Conservation (phyloP, 2,113 vertebrate genomes). For the Saccopteryx bilineata region DNA sequence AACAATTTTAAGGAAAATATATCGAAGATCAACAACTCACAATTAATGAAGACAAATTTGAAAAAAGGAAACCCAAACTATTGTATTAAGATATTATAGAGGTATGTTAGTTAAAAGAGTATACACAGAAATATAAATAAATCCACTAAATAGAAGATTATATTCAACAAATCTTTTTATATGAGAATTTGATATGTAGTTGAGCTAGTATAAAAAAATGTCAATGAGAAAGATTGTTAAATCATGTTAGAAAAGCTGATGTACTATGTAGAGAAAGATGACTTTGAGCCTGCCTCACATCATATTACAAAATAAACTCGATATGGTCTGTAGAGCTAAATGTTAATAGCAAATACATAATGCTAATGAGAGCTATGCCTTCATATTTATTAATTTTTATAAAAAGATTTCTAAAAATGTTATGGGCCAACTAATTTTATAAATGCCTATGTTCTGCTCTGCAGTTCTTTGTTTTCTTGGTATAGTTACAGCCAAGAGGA, state of each 20-base stretch:
- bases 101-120: not conserved
- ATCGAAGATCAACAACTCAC: not conserved
- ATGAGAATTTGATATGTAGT: not conserved
- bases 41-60: not conserved
- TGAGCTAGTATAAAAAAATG: not conserved
- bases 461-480: not conserved
- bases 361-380: not conserved
- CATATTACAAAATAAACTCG: constrained; percentile 15
- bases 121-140: not conserved
- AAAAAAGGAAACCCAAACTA: not conserved
- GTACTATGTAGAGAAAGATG: not conserved
- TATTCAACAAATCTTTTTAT: not conserved
- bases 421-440: not conserved
- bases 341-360: not conserved
- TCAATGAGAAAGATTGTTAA: constrained; percentile 10
- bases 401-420: not conserved
- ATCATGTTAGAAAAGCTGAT: not conserved
- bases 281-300: not conserved
- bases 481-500: not conserved
- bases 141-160: not conserved
- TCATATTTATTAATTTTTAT: not conserved
- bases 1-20: not conserved
- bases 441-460: not conserved
- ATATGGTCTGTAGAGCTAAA: not conserved
- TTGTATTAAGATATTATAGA: not conserved